Evolutionary conservation across 2,113 vertebrate genomes (phyloP).

Genomic region (Cairina moschata): DNA sequence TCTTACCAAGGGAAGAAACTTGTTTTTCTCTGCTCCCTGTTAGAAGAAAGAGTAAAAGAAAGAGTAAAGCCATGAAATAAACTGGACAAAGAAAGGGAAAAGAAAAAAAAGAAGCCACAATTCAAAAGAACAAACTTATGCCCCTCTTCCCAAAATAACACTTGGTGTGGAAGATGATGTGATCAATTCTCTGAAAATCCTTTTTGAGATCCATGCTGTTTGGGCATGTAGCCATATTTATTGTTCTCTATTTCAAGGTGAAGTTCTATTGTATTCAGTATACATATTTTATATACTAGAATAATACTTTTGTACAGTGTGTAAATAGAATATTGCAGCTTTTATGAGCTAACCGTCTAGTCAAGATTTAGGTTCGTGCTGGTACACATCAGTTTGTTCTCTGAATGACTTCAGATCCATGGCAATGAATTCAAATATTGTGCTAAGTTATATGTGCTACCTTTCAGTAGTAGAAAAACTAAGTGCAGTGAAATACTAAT

Average conservation of each 20-base stretch:
- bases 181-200: neutral
- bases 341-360: neutral
- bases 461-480: neutral
- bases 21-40: neutral
- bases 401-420: neutral
- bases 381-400: neutral
- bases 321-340: neutral
- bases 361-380: neutral
- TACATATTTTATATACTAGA: neutral
- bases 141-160: neutral
- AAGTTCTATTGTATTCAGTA: neutral
- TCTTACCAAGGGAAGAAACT: neutral
- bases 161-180: neutral
- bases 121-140: neutral
- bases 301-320: neutral
- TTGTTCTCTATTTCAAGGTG: neutral
- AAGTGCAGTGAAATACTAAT: conserved; percentile 6
- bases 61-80: neutral
- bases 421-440: conserved; percentile 28
- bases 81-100: neutral
- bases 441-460: neutral
- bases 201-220: neutral
- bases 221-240: neutral
- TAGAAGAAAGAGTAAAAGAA: neutral
- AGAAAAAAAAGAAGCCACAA: neutral